Percentiles rank a stretch among this genome's conserved stretches.
phyloP scores from a whole-genome alignment of 64 coral and sea anemone genomes.

The Pachyseris speciosa region DNA sequence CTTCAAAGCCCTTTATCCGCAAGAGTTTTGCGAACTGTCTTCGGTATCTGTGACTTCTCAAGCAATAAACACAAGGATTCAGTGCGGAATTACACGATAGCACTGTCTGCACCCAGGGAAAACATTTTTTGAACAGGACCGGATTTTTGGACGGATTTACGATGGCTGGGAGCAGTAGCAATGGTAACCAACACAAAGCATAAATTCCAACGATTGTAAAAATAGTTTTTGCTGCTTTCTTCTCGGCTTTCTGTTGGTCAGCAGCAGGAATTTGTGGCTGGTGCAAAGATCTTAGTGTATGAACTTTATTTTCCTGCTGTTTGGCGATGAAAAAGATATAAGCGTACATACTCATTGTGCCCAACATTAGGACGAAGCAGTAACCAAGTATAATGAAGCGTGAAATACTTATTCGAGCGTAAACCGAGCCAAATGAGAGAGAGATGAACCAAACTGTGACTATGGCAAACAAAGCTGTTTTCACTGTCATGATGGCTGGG shows the following conservation, averaged over 20 bases:
- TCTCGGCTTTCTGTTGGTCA: not conserved
- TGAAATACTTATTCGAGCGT: not conserved
- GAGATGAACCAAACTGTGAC: not conserved
- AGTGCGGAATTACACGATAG: not conserved
- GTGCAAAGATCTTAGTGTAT: not conserved
- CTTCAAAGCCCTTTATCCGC: not conserved
- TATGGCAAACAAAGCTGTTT: not conserved
- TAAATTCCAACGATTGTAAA: conserved; percentile 4
- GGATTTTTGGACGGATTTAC: not conserved
- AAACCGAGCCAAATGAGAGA: not conserved
- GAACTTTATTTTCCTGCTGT: conserved; percentile 7
- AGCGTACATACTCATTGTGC: not conserved
- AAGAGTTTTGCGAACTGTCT: conserved; percentile 13
- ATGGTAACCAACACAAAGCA: not conserved
- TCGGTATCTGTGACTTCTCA: conserved; percentile 9
- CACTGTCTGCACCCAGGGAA: not conserved
- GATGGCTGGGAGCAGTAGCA: not conserved
- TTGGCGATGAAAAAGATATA: not conserved
- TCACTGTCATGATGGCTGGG: not conserved
- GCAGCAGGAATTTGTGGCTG: not conserved
- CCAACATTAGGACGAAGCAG: not conserved
- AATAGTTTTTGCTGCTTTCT: conserved; percentile 10
- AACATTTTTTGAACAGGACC: not conserved
- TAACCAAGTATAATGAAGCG: not conserved
- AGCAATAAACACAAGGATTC: conserved; percentile 24